Percentiles rank a stretch among this genome's conserved stretches.
These are phyloP conservation scores for Cyanoliseus patagonus DNA, from an alignment of 2,113 vertebrate genomes.

Conservation along the genomic window DNA sequence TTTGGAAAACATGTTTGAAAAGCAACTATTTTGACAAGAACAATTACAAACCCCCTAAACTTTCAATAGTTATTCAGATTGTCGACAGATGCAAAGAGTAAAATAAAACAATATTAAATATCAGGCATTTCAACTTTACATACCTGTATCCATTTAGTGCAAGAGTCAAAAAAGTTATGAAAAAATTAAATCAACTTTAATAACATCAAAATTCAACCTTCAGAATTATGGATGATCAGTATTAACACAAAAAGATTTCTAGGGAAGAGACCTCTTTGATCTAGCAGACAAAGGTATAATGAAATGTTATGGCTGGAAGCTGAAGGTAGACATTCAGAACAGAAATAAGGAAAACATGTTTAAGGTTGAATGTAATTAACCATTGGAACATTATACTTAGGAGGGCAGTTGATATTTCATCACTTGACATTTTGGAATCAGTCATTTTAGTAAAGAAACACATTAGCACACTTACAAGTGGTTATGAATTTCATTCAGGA, in stretches of 20 bases:
- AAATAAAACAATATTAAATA: background rate
- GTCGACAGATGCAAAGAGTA: background rate
- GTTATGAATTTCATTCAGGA: background rate
- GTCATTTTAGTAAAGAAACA: background rate
- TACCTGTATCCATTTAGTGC: background rate
- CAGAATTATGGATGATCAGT: background rate
- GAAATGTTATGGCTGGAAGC: background rate
- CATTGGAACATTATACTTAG: background rate
- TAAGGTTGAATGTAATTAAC: background rate
- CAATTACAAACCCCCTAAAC: background rate
- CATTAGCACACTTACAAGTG: background rate
- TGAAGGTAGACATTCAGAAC: background rate
- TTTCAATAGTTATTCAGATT: background rate
- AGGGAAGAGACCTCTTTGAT: slow-evolving; percentile 6
- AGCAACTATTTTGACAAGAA: background rate
- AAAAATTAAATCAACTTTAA: background rate
- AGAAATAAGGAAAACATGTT: background rate
- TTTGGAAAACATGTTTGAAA: background rate
- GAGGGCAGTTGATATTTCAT: background rate
- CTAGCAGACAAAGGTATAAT: background rate
- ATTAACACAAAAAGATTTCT: background rate
- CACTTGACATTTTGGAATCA: background rate
- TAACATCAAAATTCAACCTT: background rate
- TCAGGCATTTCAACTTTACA: background rate
- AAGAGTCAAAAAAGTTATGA: background rate